These are phyloP conservation scores for Lasiurus borealis DNA, from an alignment of 2,113 vertebrate species.

Conservation along the genomic window DNA sequence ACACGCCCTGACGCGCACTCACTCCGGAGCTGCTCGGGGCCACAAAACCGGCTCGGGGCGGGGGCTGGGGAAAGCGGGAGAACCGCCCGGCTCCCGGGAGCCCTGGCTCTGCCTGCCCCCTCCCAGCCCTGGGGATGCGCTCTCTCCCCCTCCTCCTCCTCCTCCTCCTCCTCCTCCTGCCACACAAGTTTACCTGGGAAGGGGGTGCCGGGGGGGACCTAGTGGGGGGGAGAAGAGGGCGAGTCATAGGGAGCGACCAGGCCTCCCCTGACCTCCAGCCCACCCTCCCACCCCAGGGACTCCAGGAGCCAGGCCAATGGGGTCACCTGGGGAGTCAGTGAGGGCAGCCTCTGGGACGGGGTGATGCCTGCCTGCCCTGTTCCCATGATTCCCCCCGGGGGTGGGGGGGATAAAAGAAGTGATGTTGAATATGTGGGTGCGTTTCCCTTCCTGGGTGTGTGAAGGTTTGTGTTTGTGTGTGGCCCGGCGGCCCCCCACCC, in stretches of 20 bases:
- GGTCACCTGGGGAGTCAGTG: not conserved
- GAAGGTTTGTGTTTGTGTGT: slow-evolving; percentile 75
- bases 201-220: no score
- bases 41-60: not conserved
- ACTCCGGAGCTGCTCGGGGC: not conserved
- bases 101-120: not conserved
- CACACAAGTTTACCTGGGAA: not conserved
- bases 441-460: slow-evolving; percentile 48
- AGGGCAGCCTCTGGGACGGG: not conserved
- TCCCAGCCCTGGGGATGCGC: not conserved
- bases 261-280: not conserved
- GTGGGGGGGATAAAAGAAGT: slow-evolving; percentile 43
- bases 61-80: not conserved
- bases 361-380: not conserved
- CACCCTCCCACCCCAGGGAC: not conserved
- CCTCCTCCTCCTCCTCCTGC: slow-evolving; percentile 1
- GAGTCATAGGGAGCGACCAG: not conserved
- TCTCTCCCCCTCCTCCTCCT: no score
- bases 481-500: slow-evolving; percentile 54
- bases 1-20: not conserved
- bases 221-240: no score
- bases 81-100: not conserved
- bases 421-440: slow-evolving; percentile 38
- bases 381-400: not conserved
- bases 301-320: slow-evolving; percentile 25